Evolutionary conservation across 2,888 invertebrate genomes (phyloP), one percentile per base, ranked within the genome.

Genomic region (Lymantria dispar): DNA sequence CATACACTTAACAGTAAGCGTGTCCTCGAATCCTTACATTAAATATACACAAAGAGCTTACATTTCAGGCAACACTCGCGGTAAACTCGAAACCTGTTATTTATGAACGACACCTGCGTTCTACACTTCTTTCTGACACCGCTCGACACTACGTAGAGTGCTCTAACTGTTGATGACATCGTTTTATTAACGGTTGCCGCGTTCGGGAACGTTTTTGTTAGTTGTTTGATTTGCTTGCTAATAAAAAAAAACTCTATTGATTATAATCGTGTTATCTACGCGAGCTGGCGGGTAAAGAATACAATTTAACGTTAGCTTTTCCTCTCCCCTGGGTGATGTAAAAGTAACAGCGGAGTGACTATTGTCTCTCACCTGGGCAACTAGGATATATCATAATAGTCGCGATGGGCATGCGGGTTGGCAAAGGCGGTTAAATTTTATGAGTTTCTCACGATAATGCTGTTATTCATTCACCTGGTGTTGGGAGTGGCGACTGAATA

Each of bases 101-200:
- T 79, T 81, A 82, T 76, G 49, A 63, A 58, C 56, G 64, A 72
- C 82, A 83, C 84, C 84, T 83, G 83, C 77, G 72, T 67, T 62
- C 65, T 63, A 66, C 74, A 70, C 68, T 72, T 76, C 74, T 79
- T 72, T 70, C 66, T 64, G 78, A 72, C 73, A 74, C 70, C 62
- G 64, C 66, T 62, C 63, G 63, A 62, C 66, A 57, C 38, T 38
- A 33, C n/a, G 14, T 64, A 64, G 65, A 72, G 74, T 63, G 62
- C 68, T 72, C 72, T 74, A 64, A 67, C 68, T 80, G 82, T 72
- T 69, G 58, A 54, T 70, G 78, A 76, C 80, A 83, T 71, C 66
- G 57, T 62, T 67, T 78, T 82, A 83, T 83, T 79, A 80, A 83
- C 78, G 76, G 76, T 38, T 38, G n/a, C 38, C 12, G 11, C 38